Conservation (phyloP, 2,113 vertebrate species). For the Ameiurus melas region DNA sequence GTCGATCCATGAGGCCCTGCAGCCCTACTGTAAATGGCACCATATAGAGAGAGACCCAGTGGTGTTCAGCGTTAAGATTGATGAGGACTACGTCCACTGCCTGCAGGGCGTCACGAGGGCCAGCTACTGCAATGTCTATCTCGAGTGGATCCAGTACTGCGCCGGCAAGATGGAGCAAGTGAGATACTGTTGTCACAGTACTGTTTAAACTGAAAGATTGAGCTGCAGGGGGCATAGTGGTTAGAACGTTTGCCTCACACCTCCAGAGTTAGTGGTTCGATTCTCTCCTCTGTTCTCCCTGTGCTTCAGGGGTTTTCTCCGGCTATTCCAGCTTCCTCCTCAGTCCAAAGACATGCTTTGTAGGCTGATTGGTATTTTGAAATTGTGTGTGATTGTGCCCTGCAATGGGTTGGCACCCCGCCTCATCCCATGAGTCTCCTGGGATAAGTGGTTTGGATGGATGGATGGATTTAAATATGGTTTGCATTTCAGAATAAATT, state of each 20-base stretch:
- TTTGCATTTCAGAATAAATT: background rate
- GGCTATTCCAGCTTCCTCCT: no score
- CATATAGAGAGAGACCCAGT: constrained; percentile 93
- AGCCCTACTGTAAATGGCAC: constrained; percentile 95
- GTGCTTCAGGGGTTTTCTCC: no score
- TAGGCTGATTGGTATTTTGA: no score
- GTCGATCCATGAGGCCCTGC: constrained; percentile 82
- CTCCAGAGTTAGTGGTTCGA: no score
- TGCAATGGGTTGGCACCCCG: no score
- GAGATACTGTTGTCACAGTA: constrained; percentile 8
- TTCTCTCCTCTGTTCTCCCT: no score
- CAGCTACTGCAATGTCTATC: constrained; percentile 94
- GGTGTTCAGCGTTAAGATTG: constrained; percentile 91
- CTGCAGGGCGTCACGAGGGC: constrained; percentile 95
- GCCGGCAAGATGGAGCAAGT: constrained; percentile 84
- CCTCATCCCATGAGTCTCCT: no score
- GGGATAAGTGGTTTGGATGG: no score
- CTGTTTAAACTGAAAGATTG: background rate
- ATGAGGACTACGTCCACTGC: constrained; percentile 95
- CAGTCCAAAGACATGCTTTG: no score
- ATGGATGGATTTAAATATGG: background rate
- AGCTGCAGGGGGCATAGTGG: no score
- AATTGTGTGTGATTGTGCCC: no score
- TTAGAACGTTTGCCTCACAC: no score
- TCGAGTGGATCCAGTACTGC: constrained; percentile 97